Conservation (phyloP, 2,888 invertebrate genomes). For the Pheosia tremula region DNA sequence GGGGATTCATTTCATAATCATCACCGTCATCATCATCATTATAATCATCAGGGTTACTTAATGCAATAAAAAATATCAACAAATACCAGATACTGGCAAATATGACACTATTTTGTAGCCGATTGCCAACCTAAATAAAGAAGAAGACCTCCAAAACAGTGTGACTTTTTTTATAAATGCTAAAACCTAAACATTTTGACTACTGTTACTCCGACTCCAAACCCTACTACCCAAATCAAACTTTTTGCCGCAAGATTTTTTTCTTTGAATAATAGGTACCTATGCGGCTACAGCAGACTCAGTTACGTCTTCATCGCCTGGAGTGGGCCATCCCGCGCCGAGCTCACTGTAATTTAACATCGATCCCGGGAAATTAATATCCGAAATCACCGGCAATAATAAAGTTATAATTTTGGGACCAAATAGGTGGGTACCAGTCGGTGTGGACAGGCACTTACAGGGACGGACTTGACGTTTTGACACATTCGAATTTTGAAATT, state of each 20-base stretch:
- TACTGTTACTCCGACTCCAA: not conserved
- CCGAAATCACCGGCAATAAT: conserved; percentile 77
- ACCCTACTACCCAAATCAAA: not conserved
- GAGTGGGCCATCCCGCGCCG: conserved; percentile 25
- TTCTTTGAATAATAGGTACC: not conserved
- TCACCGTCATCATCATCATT: too few species aligned
- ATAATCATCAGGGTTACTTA: too few species aligned
- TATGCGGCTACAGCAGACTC: conserved; percentile 14
- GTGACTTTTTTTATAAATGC: not conserved
- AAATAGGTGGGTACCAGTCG: conserved; percentile 65
- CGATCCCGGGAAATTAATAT: conserved; percentile 82
- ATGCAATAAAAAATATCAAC: too few species aligned
- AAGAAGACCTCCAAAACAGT: too few species aligned
- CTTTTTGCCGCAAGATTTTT: conserved; percentile 9
- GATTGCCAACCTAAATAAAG: too few species aligned
- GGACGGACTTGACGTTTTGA: conserved; percentile 41
- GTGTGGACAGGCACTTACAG: conserved; percentile 60
- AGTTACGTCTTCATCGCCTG: conserved; percentile 29
- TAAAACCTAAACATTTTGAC: not conserved
- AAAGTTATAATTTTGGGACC: conserved; percentile 79
- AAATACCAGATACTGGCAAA: too few species aligned
- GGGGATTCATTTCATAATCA: too few species aligned
- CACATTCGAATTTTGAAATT: too few species aligned
- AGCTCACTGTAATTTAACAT: conserved; percentile 70
- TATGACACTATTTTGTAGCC: too few species aligned